A percentile compares a stretch with the other conserved stretches of the same genome.
These are phyloP conservation scores for Deilephila porcellus DNA, from an alignment of 2,888 invertebrate genomes.

Conservation along the genomic window DNA sequence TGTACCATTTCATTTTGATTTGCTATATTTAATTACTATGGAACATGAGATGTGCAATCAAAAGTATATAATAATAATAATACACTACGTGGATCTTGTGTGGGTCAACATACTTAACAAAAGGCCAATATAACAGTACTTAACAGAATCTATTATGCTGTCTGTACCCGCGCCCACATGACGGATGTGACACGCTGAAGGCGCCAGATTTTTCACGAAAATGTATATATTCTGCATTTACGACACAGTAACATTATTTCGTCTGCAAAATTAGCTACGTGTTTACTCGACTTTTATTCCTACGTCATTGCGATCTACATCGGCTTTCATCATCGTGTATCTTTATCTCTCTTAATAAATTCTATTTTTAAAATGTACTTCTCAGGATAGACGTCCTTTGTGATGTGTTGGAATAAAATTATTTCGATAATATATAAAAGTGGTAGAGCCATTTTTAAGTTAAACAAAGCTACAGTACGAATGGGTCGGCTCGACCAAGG, in stretches of 20 bases:
- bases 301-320: slow-evolving; percentile 23
- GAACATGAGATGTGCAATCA: too few relatives aligned
- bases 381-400: neutral
- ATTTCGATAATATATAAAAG: neutral
- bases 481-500: too few relatives aligned
- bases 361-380: neutral
- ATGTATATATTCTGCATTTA: slow-evolving; percentile 33
- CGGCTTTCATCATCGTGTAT: slow-evolving; percentile 19
- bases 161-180: slow-evolving; percentile 43
- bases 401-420: neutral
- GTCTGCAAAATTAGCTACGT: slow-evolving; percentile 25
- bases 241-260: slow-evolving; percentile 27
- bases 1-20: too few relatives aligned
- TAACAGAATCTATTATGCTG: slow-evolving; percentile 39
- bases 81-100: too few relatives aligned
- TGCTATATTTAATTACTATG: too few relatives aligned
- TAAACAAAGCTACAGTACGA: too few relatives aligned
- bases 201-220: slow-evolving; percentile 41
- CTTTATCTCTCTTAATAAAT: neutral
- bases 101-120: neutral
- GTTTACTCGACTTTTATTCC: slow-evolving; percentile 25
- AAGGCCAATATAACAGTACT: neutral
- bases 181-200: slow-evolving; percentile 43
- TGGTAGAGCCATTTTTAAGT: too few relatives aligned
- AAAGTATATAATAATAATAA: too few relatives aligned